Percentiles rank a stretch among this genome's conserved stretches.
Evolutionary conservation across 1,140 invertebrate genomes (phyloP).

Genomic region (Penaeus indicus): DNA sequence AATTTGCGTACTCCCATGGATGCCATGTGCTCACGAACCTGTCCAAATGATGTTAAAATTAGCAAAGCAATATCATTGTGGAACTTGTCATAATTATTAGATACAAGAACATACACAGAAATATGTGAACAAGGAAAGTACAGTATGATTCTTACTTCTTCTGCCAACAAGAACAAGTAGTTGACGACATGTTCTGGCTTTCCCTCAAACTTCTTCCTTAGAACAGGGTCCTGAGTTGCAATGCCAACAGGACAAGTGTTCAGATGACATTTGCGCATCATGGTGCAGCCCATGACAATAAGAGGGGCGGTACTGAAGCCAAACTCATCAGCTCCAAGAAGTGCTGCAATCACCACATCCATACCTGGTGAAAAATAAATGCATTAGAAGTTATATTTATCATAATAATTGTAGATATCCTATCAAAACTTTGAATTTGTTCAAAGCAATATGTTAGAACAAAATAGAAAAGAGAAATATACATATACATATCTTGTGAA

Average conservation of each 20-base stretch:
- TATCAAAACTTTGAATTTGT: not conserved
- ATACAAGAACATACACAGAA: not conserved
- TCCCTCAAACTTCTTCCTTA: slow-evolving; percentile 96
- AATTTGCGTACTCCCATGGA: slow-evolving; percentile 89
- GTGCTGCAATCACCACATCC: slow-evolving; percentile 95
- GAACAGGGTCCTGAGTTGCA: slow-evolving; percentile 94
- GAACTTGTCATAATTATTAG: too few relatives aligned
- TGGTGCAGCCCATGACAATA: slow-evolving; percentile 97
- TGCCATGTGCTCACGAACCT: slow-evolving; percentile 90
- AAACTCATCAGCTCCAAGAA: slow-evolving; percentile 98
- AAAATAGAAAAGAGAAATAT: too few relatives aligned
- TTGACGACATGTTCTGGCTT: slow-evolving; percentile 98
- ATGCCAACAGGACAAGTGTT: slow-evolving; percentile 99
- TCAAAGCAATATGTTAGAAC: not conserved
- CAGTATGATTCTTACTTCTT: slow-evolving; percentile 80
- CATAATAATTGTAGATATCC: not conserved
- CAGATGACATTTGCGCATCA: slow-evolving; percentile 99
- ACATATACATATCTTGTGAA: too few relatives aligned
- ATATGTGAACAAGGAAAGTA: too few relatives aligned
- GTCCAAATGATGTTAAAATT: slow-evolving; percentile 61
- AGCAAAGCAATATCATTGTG: not conserved
- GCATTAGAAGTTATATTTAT: not conserved
- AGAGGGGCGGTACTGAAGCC: slow-evolving; percentile 98
- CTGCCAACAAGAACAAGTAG: slow-evolving; percentile 96
- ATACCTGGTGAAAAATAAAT: slow-evolving; percentile 75